These are phyloP conservation scores for Sakesphorus luctuosus DNA, from an alignment of 2,113 vertebrate species.

Conservation along the genomic window DNA sequence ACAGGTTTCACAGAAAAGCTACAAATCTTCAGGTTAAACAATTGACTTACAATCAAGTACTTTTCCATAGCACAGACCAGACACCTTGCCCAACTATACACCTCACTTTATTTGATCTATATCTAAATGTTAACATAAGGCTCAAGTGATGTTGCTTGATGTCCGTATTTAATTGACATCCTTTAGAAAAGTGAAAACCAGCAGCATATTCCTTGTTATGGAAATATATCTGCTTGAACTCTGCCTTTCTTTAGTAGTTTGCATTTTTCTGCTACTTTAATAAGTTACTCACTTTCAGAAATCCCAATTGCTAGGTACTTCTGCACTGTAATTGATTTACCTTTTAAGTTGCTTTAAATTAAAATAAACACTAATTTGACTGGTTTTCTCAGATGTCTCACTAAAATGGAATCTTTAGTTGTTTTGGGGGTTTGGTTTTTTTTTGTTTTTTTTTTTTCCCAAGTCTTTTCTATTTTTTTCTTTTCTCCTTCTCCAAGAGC, in stretches of 20 bases:
- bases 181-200: neutral
- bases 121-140: neutral
- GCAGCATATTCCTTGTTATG: neutral
- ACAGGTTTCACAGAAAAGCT: neutral
- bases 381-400: neutral
- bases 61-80: neutral
- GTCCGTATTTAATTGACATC: neutral
- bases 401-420: neutral
- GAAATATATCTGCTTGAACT: neutral
- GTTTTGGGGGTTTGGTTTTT: rapidly evolving
- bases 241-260: neutral
- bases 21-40: neutral
- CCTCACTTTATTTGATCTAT: neutral
- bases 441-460: neutral
- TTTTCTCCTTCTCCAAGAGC: neutral
- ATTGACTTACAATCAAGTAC: neutral
- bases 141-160: neutral
- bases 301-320: neutral
- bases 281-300: neutral
- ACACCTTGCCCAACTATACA: neutral
- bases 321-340: neutral
- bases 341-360: neutral
- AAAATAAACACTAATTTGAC: neutral
- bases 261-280: neutral
- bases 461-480: rapidly evolving